These are phyloP conservation scores for Hydrozoanthus tunicans DNA, from an alignment of 64 coral and sea anemone genomes.

Conservation along the genomic window DNA sequence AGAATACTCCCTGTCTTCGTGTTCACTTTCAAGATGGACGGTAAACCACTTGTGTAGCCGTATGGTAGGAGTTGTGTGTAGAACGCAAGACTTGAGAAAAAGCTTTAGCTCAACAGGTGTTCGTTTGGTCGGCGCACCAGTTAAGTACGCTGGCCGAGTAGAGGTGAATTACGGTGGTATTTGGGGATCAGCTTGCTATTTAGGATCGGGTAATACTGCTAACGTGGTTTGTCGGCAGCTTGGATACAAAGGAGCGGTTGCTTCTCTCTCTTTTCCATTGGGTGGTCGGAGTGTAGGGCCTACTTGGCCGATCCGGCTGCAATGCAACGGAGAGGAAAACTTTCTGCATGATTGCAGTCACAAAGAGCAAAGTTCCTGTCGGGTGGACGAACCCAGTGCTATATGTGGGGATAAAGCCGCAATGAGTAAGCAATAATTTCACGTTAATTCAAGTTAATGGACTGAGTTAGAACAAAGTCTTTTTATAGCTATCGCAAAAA, in stretches of 20 bases:
- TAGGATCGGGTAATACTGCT: slow-evolving; percentile 4
- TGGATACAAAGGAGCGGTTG: slow-evolving; percentile 20
- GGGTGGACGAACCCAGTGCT: not conserved
- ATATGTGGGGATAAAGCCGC: not conserved
- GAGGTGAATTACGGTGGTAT: slow-evolving; percentile 47
- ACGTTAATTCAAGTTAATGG: too few species aligned
- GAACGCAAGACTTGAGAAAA: not conserved
- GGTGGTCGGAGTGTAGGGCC: not conserved
- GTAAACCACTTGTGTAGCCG: too few species aligned
- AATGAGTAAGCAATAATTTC: not conserved
- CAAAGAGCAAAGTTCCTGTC: not conserved
- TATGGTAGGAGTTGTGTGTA: slow-evolving; percentile 9
- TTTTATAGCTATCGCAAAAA: not conserved
- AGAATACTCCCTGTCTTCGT: not conserved
- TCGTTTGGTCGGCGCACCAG: not conserved
- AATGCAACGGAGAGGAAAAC: slow-evolving; percentile 6
- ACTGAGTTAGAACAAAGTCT: too few species aligned
- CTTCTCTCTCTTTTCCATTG: not conserved
- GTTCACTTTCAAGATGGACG: not conserved
- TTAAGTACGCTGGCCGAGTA: slow-evolving; percentile 28
- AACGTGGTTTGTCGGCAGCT: slow-evolving; percentile 61
- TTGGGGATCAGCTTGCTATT: slow-evolving; percentile 39
- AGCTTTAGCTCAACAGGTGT: not conserved
- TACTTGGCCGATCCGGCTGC: not conserved
- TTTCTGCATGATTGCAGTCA: not conserved